phyloP scores from a whole-genome alignment of 2,113 vertebrate species.

The Eulemur macaco region DNA sequence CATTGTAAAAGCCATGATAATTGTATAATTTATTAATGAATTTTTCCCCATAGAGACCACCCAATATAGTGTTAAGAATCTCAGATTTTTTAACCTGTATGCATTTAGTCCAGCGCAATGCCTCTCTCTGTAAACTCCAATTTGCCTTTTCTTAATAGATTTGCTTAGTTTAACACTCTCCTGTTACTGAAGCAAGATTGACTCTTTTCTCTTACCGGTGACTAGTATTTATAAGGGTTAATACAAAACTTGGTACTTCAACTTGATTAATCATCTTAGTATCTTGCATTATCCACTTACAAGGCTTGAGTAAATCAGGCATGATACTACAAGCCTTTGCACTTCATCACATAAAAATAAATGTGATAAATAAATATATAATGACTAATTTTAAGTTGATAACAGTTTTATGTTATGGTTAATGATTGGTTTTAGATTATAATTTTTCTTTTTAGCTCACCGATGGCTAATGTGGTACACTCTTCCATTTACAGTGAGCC shows the following conservation, averaged over 20 bases:
- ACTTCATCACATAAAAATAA: neutral
- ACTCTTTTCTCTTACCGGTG: neutral
- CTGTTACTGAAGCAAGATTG: neutral
- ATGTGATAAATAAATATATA: too few species aligned
- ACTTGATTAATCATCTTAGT: neutral
- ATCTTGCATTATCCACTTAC: neutral
- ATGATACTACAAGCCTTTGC: neutral
- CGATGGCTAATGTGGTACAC: neutral
- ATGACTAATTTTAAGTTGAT: conserved; percentile 23
- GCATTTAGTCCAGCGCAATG: neutral
- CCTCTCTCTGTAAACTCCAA: neutral
- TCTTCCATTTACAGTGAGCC: neutral
- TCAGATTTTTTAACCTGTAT: neutral
- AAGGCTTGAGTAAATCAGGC: conserved; percentile 32
- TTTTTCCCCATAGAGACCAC: neutral
- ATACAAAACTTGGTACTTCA: conserved; percentile 1
- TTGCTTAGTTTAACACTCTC: neutral
- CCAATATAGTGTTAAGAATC: neutral
- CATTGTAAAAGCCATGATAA: neutral
- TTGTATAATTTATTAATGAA: neutral
- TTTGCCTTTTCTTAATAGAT: conserved; percentile 37
- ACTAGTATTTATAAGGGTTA: conserved; percentile 14
- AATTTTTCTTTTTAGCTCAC: neutral
- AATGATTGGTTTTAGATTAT: neutral
- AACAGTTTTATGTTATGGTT: neutral